Evolutionary conservation across 2,113 vertebrate species (phyloP).

Genomic region (Sakesphorus luctuosus): DNA sequence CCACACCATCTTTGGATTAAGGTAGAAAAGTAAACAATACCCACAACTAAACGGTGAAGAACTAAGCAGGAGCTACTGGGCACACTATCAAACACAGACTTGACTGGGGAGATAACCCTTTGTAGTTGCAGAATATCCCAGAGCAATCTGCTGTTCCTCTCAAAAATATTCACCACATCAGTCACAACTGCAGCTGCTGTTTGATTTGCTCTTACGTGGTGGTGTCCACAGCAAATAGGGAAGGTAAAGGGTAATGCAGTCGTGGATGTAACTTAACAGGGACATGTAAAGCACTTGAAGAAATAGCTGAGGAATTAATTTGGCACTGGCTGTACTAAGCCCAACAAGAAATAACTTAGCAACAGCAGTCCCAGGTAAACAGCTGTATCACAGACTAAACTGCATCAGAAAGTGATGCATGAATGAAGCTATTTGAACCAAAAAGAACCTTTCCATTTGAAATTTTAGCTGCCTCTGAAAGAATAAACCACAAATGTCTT

Average conservation of each 20-base stretch:
- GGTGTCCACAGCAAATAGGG: background rate
- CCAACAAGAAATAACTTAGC: background rate
- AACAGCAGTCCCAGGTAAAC: background rate
- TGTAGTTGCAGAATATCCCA: background rate
- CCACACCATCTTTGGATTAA: background rate
- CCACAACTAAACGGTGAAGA: background rate
- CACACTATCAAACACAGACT: background rate
- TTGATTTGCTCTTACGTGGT: accelerated
- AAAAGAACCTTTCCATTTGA: background rate
- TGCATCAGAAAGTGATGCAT: background rate
- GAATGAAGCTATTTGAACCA: background rate
- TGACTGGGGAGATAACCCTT: background rate
- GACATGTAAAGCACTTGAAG: background rate
- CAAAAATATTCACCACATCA: background rate
- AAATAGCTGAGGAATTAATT: background rate
- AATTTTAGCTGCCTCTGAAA: background rate
- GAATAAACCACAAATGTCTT: accelerated
- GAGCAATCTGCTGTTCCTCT: background rate
- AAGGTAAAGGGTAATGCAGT: background rate
- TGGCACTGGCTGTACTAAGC: background rate
- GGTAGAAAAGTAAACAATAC: background rate
- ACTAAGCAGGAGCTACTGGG: background rate
- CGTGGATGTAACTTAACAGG: background rate
- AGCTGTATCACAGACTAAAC: background rate
- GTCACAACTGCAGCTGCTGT: background rate